Evolutionary conservation across 2,113 vertebrate species (phyloP).

Genomic region (Clarias macrocephalus): DNA sequence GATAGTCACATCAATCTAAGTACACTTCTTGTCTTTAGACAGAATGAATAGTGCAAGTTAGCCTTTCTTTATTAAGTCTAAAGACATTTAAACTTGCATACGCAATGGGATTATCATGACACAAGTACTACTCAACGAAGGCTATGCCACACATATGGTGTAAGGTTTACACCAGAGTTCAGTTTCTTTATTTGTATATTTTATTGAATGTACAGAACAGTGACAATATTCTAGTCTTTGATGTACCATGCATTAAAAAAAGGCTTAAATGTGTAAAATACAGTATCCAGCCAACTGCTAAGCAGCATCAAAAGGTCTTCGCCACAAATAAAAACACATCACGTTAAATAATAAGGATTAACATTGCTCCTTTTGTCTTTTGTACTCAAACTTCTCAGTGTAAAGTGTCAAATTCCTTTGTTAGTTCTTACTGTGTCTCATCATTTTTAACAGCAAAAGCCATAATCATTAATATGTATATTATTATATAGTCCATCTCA

Average conservation of each 20-base stretch:
- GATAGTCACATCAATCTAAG: background rate
- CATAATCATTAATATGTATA: background rate
- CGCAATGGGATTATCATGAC: conserved; percentile 44
- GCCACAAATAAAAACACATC: background rate
- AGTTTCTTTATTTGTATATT: background rate
- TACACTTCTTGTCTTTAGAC: background rate
- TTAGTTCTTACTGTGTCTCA: background rate
- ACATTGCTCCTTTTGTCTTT: background rate
- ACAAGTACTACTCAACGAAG: conserved; percentile 13
- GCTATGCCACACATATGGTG: background rate
- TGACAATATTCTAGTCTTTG: conserved; percentile 38
- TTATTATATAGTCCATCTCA: background rate
- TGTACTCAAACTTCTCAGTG: background rate
- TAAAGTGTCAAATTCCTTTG: background rate
- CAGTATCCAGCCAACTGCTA: conserved; percentile 8
- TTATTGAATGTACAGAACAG: conserved; percentile 43
- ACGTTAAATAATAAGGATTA: background rate
- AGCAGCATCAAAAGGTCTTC: conserved; percentile 32
- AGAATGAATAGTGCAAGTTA: conserved; percentile 58
- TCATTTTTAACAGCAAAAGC: background rate
- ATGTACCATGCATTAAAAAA: conserved; percentile 21
- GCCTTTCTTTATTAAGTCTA: conserved; percentile 49
- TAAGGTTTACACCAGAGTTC: background rate
- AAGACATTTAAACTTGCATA: conserved; percentile 40
- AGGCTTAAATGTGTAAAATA: conserved; percentile 20